Conservation (phyloP, 1,140 invertebrate species). For the Hestina assimilis region DNA sequence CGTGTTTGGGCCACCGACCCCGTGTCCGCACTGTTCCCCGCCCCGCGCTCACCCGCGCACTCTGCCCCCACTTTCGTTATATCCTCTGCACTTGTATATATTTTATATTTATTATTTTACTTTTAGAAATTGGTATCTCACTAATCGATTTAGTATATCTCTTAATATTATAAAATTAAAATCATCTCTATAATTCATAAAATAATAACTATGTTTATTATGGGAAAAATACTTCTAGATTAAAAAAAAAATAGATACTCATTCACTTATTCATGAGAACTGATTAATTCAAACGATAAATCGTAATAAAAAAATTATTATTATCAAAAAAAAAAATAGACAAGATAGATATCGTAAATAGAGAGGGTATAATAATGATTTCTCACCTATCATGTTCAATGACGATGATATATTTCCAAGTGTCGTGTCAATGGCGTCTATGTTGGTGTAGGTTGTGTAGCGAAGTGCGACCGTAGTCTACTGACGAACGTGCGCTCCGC, state of each 20-base stretch:
- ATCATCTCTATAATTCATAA: no score
- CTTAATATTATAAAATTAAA: neutral
- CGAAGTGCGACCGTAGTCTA: constrained; percentile 30
- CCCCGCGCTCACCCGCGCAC: constrained; percentile 43
- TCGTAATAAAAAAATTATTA: no score
- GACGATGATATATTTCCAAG: constrained; percentile 47
- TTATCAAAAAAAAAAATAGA: no score
- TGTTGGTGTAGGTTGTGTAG: constrained; percentile 68
- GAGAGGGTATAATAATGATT: constrained; percentile 17
- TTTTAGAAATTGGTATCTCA: constrained; percentile 7
- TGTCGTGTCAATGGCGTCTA: constrained; percentile 58
- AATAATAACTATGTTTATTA: no score
- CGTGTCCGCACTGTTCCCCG: constrained; percentile 47
- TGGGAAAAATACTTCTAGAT: neutral
- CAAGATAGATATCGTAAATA: no score
- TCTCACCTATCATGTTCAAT: constrained; percentile 67
- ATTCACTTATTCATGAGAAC: neutral
- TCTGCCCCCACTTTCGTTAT: constrained; percentile 48
- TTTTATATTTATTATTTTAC: constrained; percentile 12
- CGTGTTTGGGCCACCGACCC: constrained; percentile 70
- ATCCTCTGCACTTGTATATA: constrained; percentile 22
- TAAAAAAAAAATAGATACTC: neutral
- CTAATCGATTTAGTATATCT: neutral
- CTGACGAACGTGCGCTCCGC: constrained; percentile 34
- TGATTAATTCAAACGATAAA: no score